Percentiles rank a stretch among this genome's conserved stretches.
Conservation (phyloP, 2,888 invertebrate genomes). For the Drosophila falleni region DNA sequence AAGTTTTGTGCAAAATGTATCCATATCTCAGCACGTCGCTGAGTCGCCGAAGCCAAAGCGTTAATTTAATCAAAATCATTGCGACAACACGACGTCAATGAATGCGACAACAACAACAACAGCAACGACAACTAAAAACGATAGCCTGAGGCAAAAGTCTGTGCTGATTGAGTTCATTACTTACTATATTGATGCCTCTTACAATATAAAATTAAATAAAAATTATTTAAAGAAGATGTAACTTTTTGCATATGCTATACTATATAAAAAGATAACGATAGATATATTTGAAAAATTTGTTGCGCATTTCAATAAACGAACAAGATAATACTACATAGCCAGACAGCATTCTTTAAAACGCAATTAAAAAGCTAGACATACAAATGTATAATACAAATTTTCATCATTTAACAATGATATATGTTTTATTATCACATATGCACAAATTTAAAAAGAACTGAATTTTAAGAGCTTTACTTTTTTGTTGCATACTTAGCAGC, state of each 20-base stretch:
- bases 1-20: slow-evolving; percentile 27
- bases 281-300: slow-evolving; percentile 11
- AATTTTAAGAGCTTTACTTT: not conserved
- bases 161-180: slow-evolving; percentile 34
- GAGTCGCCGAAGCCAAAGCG: slow-evolving; percentile 55
- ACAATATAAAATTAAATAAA: slow-evolving; percentile 10
- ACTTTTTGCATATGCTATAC: not conserved
- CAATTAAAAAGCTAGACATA: slow-evolving; percentile 38
- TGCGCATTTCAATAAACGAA: slow-evolving; percentile 24
- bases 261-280: slow-evolving; percentile 3
- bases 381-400: slow-evolving; percentile 1
- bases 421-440: slow-evolving; percentile 2
- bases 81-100: slow-evolving; percentile 68
- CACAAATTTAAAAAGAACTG: slow-evolving; percentile 4
- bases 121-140: slow-evolving; percentile 27
- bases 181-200: slow-evolving; percentile 22
- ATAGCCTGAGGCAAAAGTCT: slow-evolving; percentile 33
- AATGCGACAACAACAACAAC: slow-evolving; percentile 47
- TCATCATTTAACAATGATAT: slow-evolving; percentile 21
- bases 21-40: slow-evolving; percentile 39
- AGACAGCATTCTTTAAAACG: slow-evolving; percentile 45
- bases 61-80: slow-evolving; percentile 78
- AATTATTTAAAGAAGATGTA: slow-evolving; percentile 21
- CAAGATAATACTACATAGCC: slow-evolving; percentile 32
- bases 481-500: slow-evolving; percentile 64